These are phyloP conservation scores for Orthosia gothica DNA, from an alignment of 2,888 invertebrate species.

Conservation along the genomic window DNA sequence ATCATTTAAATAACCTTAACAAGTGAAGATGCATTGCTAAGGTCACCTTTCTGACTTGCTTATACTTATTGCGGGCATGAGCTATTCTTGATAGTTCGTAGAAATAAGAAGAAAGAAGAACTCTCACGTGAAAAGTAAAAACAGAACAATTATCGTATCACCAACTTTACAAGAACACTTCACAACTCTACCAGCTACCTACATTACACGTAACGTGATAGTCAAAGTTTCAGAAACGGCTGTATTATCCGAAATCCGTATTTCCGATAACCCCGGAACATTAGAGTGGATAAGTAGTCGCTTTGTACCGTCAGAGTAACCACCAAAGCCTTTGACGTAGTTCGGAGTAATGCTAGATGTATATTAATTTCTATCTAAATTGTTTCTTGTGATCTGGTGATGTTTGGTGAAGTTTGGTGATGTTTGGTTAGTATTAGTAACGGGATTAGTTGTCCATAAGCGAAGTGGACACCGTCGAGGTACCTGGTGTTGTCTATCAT, in stretches of 20 bases:
- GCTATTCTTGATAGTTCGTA: too few relatives aligned
- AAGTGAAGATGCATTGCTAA: too few relatives aligned
- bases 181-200: not conserved
- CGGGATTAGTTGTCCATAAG: not conserved
- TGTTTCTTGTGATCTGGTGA: slow-evolving; percentile 12
- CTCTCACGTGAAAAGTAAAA: not conserved
- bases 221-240: slow-evolving; percentile 20
- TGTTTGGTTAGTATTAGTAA: slow-evolving; percentile 21
- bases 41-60: too few relatives aligned
- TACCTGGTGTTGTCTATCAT: too few relatives aligned
- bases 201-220: not conserved
- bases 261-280: slow-evolving; percentile 4
- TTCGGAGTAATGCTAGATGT: slow-evolving; percentile 6
- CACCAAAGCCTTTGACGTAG: slow-evolving; percentile 38
- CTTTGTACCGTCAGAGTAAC: slow-evolving; percentile 17
- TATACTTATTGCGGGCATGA: too few relatives aligned
- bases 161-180: not conserved
- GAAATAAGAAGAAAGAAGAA: not conserved
- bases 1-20: too few relatives aligned
- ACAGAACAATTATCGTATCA: not conserved
- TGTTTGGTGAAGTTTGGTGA: not conserved
- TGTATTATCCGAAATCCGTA: slow-evolving; percentile 20
- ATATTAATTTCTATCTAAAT: slow-evolving; percentile 38
- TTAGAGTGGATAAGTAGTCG: slow-evolving; percentile 11
- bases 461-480: too few relatives aligned